phyloP scores from a whole-genome alignment of 2,888 invertebrate genomes.

The Dioctria linearis region DNA sequence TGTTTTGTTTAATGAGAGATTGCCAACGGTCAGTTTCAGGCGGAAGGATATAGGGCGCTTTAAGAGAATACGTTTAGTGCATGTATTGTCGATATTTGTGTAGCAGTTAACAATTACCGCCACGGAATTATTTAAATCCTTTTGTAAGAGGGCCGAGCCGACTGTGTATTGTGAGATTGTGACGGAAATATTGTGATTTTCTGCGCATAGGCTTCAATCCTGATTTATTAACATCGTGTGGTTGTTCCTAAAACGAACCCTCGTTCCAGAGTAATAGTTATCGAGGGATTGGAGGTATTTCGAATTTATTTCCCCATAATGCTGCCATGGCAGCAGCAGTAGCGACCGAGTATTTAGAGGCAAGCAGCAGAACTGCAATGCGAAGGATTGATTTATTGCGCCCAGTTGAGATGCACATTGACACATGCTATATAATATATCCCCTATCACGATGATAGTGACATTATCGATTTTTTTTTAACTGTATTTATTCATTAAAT shows the following conservation, averaged over 20 bases:
- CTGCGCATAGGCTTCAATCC: no score
- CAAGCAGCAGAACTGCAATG: not conserved
- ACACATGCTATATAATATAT: not conserved
- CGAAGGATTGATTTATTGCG: slow-evolving; percentile 3
- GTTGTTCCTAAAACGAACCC: not conserved
- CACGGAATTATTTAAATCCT: not conserved
- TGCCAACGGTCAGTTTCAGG: not conserved
- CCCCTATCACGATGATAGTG: not conserved
- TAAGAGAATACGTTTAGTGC: no score
- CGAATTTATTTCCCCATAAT: not conserved
- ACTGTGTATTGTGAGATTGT: no score
- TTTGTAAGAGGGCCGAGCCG: no score
- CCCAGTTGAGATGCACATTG: slow-evolving; percentile 7
- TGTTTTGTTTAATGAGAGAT: not conserved
- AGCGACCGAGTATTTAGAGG: not conserved
- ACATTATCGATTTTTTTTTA: slow-evolving; percentile 6
- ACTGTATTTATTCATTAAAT: not conserved
- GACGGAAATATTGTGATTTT: no score
- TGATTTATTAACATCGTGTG: not conserved
- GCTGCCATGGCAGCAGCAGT: not conserved
- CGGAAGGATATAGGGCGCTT: no score
- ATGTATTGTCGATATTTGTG: no score
- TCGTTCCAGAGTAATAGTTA: not conserved
- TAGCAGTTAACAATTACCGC: not conserved
- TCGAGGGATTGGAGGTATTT: not conserved